A percentile compares a stretch with the other conserved stretches of the same genome.
These are phyloP conservation scores for Tragelaphus scriptus DNA, from an alignment of 2,113 vertebrate species.

Conservation along the genomic window DNA sequence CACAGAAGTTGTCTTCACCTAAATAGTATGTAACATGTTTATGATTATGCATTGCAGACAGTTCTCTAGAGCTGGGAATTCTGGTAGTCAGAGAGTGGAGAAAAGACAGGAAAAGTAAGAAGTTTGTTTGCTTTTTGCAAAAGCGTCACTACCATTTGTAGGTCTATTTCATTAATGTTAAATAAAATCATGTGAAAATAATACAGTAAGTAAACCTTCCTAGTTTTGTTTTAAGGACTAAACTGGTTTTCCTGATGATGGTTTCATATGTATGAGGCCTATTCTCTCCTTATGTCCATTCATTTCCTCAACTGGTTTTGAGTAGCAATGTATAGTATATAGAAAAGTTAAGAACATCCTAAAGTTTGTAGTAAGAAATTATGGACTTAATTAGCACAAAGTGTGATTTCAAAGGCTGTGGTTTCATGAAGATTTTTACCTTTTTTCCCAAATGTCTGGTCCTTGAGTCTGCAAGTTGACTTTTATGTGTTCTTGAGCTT, in stretches of 20 bases:
- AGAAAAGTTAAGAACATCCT: neutral
- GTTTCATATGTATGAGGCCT: neutral
- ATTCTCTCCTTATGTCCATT: neutral
- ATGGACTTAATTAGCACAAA: neutral
- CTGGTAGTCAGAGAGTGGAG: neutral
- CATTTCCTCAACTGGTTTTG: constrained; percentile 34
- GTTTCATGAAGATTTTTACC: neutral
- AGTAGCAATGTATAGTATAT: neutral
- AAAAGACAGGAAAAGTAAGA: neutral
- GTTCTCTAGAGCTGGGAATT: neutral
- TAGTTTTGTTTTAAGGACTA: neutral
- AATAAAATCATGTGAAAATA: neutral
- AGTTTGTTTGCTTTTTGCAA: neutral
- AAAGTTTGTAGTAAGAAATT: neutral
- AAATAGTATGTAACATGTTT: neutral
- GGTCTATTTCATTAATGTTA: neutral
- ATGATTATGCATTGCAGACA: neutral
- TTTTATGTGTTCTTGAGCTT: constrained; percentile 18
- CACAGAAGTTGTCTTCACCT: neutral
- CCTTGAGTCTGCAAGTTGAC: neutral
- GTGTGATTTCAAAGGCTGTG: neutral
- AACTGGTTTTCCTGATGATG: neutral
- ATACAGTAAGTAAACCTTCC: neutral
- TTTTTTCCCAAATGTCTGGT: neutral
- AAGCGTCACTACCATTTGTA: neutral